Conservation (phyloP, 2,113 vertebrate genomes). For the Psettodes erumei region DNA sequence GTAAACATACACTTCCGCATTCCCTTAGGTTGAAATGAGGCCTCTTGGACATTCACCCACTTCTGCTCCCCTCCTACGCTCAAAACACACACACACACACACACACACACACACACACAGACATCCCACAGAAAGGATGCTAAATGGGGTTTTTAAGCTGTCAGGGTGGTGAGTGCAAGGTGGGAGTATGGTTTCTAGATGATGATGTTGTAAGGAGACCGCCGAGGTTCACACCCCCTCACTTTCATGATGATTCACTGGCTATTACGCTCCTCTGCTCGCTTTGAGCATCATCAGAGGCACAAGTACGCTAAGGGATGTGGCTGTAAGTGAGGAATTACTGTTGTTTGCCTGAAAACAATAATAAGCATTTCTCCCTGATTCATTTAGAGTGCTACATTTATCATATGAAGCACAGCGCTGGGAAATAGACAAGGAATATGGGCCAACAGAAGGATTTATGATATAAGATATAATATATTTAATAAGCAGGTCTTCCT, state of each 20-base stretch:
- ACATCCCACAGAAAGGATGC: conserved; percentile 26
- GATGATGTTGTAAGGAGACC: conserved; percentile 56
- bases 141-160: conserved; percentile 68
- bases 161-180: conserved; percentile 52
- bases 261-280: conserved; percentile 17
- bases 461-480: neutral
- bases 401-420: neutral
- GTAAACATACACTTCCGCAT: too few relatives aligned
- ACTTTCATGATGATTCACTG: conserved; percentile 50
- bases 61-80: neutral
- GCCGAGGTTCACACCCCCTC: conserved; percentile 48
- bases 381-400: neutral
- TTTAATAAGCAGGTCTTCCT: neutral
- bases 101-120: conserved; percentile 13
- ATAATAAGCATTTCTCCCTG: neutral
- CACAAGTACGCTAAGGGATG: neutral
- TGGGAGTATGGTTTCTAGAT: conserved; percentile 42
- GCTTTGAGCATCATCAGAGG: conserved; percentile 17
- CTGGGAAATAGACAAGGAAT: neutral
- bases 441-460: neutral
- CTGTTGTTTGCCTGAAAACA: conserved; percentile 22
- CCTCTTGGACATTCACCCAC: neutral
- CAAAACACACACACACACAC: conserved; percentile 4
- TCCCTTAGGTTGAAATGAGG: conserved; percentile 25
- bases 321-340: conserved; percentile 14